These are phyloP conservation scores for Lytechinus pictus DNA, from an alignment of 35 echinoderm and acorn worm genomes.

Conservation along the genomic window DNA sequence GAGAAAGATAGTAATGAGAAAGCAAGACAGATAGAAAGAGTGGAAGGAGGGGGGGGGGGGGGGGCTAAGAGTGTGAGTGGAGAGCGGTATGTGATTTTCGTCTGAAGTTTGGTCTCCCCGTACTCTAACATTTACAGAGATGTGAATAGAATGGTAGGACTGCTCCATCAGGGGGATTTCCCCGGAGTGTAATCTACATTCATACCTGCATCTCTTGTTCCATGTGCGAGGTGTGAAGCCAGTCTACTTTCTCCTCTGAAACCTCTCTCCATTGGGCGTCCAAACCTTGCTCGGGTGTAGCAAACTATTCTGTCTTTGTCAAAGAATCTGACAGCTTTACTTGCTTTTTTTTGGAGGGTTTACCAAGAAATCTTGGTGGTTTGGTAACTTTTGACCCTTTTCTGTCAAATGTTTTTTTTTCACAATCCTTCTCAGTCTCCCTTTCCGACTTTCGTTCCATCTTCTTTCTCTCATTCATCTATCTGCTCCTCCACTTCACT, in stretches of 20 bases:
- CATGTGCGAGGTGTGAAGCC: background rate
- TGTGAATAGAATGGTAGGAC: background rate
- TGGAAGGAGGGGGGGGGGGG: no score
- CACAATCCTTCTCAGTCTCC: background rate
- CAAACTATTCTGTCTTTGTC: background rate
- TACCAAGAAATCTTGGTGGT: background rate
- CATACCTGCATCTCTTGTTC: background rate
- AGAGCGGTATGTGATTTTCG: background rate
- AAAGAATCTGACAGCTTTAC: background rate
- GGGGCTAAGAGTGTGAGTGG: background rate
- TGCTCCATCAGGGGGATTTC: constrained; percentile 21
- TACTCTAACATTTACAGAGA: background rate
- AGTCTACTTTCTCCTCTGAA: background rate
- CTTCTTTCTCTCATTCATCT: no score
- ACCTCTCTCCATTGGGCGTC: background rate
- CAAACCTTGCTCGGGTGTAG: background rate
- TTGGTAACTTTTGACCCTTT: background rate
- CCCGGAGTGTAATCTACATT: constrained; percentile 21
- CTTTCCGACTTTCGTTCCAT: background rate
- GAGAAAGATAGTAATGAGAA: no score
- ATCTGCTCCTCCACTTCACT: no score
- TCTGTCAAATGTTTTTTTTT: background rate
- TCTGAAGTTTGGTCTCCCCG: background rate
- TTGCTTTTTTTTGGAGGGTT: background rate
- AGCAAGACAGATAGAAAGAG: no score